Conservation (phyloP, 2,797 vertebrate species). For the Alectoris magna region DNA sequence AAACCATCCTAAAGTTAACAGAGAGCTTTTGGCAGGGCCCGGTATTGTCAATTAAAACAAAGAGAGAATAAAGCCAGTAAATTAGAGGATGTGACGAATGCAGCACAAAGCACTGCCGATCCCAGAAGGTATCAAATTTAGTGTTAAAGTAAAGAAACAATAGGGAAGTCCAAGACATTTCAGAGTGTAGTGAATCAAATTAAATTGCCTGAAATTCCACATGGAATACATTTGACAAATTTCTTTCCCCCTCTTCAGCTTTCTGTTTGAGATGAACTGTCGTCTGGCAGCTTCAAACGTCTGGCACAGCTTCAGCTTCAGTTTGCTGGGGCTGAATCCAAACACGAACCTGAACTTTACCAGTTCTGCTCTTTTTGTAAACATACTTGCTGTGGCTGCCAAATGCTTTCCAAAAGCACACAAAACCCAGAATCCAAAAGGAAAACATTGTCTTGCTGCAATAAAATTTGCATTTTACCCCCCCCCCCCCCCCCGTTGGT, state of each 20-base stretch:
- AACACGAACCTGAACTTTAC: conserved; percentile 76
- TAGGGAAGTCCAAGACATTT: conserved; percentile 67
- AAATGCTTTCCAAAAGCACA: conserved; percentile 73
- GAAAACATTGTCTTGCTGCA: conserved; percentile 65
- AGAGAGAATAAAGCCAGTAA: conserved; percentile 35
- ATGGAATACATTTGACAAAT: conserved; percentile 74
- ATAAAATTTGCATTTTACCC: conserved; percentile 16
- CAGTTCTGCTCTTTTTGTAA: conserved; percentile 71
- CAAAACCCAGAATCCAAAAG: conserved; percentile 69
- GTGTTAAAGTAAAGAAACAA: conserved; percentile 65
- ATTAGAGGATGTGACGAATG: conserved; percentile 62
- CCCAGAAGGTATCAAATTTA: conserved; percentile 68
- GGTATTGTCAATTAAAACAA: conserved; percentile 9
- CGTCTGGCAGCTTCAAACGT: conserved; percentile 71
- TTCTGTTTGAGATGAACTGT: conserved; percentile 64
- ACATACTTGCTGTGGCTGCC: conserved; percentile 62
- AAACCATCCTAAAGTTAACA: not conserved
- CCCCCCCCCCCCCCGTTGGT: not conserved
- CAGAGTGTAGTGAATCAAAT: conserved; percentile 69
- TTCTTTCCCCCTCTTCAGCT: conserved; percentile 65
- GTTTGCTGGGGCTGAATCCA: conserved; percentile 74
- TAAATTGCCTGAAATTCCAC: conserved; percentile 71
- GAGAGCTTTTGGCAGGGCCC: not conserved
- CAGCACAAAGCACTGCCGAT: conserved; percentile 54
- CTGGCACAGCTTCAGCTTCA: conserved; percentile 67